phyloP scores from a whole-genome alignment of 2,113 vertebrate species.

The Ceuthmochares aereus region DNA sequence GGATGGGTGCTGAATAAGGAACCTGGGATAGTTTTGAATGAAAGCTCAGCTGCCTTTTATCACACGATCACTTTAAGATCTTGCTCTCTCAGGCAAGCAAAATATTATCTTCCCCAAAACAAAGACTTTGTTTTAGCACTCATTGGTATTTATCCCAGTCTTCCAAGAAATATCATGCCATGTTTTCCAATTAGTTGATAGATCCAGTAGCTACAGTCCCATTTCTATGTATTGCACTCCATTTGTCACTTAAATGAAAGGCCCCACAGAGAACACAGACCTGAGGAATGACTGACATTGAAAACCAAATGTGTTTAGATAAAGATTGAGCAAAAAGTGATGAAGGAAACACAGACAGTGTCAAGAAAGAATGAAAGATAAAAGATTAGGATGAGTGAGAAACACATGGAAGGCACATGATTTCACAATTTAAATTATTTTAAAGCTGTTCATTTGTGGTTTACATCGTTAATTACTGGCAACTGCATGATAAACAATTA shows the following conservation, averaged over 20 bases:
- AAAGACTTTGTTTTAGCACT: neutral
- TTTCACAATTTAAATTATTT: neutral
- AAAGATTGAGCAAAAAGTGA: neutral
- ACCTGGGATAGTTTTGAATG: neutral
- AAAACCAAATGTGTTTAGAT: neutral
- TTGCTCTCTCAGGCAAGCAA: neutral
- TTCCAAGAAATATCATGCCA: neutral
- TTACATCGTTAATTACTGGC: neutral
- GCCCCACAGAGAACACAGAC: neutral
- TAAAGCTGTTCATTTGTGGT: neutral
- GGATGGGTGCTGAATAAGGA: neutral
- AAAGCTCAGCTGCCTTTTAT: neutral
- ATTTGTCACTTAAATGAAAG: neutral
- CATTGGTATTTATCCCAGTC: neutral
- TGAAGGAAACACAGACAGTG: neutral
- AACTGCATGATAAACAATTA: constrained; percentile 30
- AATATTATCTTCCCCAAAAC: neutral
- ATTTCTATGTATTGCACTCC: neutral
- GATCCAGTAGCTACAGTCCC: neutral
- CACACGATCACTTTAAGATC: neutral
- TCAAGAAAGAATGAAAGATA: neutral
- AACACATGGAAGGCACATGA: neutral
- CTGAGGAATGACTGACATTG: neutral
- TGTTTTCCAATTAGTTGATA: neutral
- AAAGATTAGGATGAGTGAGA: neutral